Evolutionary conservation across 2,113 vertebrate genomes (phyloP).

Genomic region (Limnothrissa miodon): DNA sequence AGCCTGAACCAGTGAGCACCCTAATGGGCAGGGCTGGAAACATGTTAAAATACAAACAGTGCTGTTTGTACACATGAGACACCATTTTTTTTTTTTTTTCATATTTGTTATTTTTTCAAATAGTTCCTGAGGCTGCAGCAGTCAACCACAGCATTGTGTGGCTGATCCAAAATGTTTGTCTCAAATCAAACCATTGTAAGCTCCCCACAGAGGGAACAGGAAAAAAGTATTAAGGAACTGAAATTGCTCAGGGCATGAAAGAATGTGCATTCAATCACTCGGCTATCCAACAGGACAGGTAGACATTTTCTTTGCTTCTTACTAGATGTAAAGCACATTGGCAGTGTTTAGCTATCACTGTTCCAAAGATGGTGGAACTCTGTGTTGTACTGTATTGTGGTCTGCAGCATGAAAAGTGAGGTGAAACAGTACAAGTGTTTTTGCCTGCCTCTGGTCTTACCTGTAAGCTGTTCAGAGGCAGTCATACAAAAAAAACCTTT

Average conservation of each 20-base stretch:
- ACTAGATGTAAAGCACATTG: not conserved
- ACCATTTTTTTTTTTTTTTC: not conserved
- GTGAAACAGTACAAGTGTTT: not conserved
- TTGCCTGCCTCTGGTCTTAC: constrained; percentile 54
- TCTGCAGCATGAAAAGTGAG: not conserved
- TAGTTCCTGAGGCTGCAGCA: constrained; percentile 8
- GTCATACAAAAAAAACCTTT: constrained; percentile 70
- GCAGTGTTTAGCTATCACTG: not conserved
- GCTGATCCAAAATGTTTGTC: constrained; percentile 8
- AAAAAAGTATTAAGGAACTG: not conserved
- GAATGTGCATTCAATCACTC: not conserved
- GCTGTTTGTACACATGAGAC: not conserved
- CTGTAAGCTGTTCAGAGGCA: constrained; percentile 66
- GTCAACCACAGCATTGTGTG: not conserved
- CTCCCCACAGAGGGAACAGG: not conserved
- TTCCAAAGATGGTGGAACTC: not conserved
- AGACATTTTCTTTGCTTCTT: not conserved
- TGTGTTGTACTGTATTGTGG: not conserved
- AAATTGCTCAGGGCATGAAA: not conserved
- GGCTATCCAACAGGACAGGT: not conserved
- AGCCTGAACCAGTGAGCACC: not conserved
- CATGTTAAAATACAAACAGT: not conserved
- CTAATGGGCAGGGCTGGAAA: not conserved
- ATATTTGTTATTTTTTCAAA: constrained; percentile 5
- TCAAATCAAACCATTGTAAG: not conserved